Evolutionary conservation across 2,888 invertebrate genomes (phyloP).

Genomic region (Orthonychiurus folsomi): DNA sequence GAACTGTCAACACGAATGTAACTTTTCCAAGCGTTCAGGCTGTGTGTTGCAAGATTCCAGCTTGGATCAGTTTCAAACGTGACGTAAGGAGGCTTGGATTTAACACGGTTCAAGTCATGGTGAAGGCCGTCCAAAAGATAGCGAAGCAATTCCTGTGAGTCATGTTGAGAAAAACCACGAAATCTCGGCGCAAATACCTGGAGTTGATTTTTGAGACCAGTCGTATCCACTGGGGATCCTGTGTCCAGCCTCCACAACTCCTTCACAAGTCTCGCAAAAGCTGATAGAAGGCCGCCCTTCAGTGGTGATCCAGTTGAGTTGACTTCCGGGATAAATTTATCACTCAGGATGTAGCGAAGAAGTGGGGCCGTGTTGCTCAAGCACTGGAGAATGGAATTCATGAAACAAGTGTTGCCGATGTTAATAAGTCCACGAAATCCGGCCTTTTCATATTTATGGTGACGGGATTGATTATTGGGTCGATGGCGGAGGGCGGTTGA

Average conservation of each 20-base stretch:
- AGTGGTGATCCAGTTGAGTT: neutral
- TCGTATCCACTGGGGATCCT: neutral
- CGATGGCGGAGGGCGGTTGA: neutral
- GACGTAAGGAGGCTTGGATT: neutral
- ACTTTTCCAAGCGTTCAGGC: neutral
- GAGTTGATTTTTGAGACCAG: constrained; percentile 3
- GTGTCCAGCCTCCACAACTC: neutral
- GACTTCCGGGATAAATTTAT: neutral
- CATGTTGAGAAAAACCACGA: constrained; percentile 5
- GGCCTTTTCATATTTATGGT: neutral
- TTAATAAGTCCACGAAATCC: constrained; percentile 7
- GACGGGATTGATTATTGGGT: neutral
- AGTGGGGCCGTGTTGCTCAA: constrained; percentile 8
- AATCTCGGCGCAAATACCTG: constrained; percentile 5
- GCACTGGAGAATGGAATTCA: constrained; percentile 12
- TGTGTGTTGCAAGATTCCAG: neutral
- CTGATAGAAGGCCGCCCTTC: neutral
- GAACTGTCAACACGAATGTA: neutral
- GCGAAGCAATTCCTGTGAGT: constrained; percentile 7
- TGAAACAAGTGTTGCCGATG: constrained; percentile 12
- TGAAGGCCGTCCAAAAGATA: constrained; percentile 10
- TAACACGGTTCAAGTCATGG: constrained; percentile 2
- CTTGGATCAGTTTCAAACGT: neutral
- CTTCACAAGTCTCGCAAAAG: constrained; percentile 6
- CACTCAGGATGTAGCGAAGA: neutral